These are phyloP conservation scores for Sardina pilchardus DNA, from an alignment of 2,113 vertebrate genomes.

Conservation along the genomic window DNA sequence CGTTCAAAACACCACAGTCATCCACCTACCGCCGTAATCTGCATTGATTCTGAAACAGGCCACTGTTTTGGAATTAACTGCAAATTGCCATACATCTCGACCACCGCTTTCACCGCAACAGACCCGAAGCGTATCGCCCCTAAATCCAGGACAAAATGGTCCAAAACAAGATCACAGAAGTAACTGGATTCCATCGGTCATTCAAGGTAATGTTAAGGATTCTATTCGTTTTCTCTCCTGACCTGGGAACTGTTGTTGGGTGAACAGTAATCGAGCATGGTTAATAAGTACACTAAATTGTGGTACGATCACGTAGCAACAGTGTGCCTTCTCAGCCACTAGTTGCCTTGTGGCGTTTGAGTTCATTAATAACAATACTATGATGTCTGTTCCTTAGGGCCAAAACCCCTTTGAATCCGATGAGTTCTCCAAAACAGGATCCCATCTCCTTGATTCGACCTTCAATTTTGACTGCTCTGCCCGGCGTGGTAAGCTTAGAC, in stretches of 20 bases:
- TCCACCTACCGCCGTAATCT: conserved; percentile 45
- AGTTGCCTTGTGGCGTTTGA: not conserved
- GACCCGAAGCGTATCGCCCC: conserved; percentile 48
- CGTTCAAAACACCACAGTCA: conserved; percentile 69
- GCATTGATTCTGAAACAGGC: conserved; percentile 9
- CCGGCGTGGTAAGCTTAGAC: conserved; percentile 78
- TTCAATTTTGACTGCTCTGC: conserved; percentile 86
- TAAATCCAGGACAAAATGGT: conserved; percentile 78
- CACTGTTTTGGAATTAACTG: conserved; percentile 47
- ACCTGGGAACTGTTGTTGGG: no score
- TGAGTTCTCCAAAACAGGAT: conserved; percentile 79
- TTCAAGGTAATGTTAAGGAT: conserved; percentile 77
- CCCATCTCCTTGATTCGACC: conserved; percentile 78
- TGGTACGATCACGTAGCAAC: not conserved
- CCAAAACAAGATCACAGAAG: conserved; percentile 86
- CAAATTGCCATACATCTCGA: conserved; percentile 51
- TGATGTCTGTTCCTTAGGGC: conserved; percentile 69
- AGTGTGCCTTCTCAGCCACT: not conserved
- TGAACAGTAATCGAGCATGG: not conserved
- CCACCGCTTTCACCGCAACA: conserved; percentile 53
- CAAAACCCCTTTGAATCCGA: conserved; percentile 92
- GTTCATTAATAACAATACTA: not conserved
- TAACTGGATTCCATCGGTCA: conserved; percentile 87
- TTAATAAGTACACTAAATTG: not conserved
- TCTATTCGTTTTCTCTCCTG: not conserved